phyloP scores from a whole-genome alignment of 2,113 vertebrate species.

The Oryctolagus cuniculus region mOryCun1.1 NC_091432.1:37209501-37210000 shows the following conservation, averaged over 20 bases:
- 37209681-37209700: background rate
- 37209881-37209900: background rate
- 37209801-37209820: background rate
- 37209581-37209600: background rate
- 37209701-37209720: conserved; percentile 20
- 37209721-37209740: background rate
- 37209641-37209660: background rate
- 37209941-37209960: too few species aligned
- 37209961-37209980: too few species aligned
- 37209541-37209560: background rate
- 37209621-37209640: background rate
- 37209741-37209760: background rate
- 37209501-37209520: background rate
- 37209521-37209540: background rate
- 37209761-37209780: background rate
- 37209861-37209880: background rate
- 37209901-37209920: background rate
- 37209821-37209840: background rate
- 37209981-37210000: too few species aligned
- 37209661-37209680: background rate
- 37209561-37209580: background rate
- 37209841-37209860: background rate
- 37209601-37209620: background rate
- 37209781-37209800: background rate
- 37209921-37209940: background rate